Base-by-base conservation (phyloP, 2,888 invertebrate species). In the Limenitis camilla region DNA sequence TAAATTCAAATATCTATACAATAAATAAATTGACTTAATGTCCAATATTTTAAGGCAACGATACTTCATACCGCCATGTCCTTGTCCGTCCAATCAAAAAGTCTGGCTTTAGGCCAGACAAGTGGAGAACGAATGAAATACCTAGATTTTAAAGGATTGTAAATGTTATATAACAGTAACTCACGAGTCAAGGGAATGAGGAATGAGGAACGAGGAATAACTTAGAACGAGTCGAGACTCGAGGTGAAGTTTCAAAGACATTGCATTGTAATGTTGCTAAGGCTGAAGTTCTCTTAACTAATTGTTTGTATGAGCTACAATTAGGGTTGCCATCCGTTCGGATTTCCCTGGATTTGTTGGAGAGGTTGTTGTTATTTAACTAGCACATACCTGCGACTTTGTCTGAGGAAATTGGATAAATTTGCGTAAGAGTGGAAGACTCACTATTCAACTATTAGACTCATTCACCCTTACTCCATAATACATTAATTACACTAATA, bases 231-330 rank as follows among this genome's bases (percentile, higher is more conserved):
- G 63, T 67, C 61, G 55, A 57, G 62, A 63, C 63, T 67, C 61
- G 55, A 57, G 55, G 58, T 63, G 59, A 65, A 64, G 63, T 65
- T 67, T 64, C 65, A 63, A 65, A 70, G 68, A 68, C 68, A 66
- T 69, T 64, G 67, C 68, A 70, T 68, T 65, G 66, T 67, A 63
- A 69, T 67, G 60, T 60, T 61, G 61, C 54, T 40, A 45, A 50
- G 58, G 61, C 58, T 30, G 11, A 58, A 63, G 55, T 49, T 49
- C 50, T 35, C 52, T 51, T 58, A 64, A 68, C 66, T 44, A 61
- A 29, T 29, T 38, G 55, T 48, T 47, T 38, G 19, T 36, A 44
- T 36, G 44, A 44, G 30, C 40, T 49, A 49, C 36, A 49, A 41
- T 49, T 45, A 19, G 39, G 39, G 11, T 19, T 32, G 19, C 19